phyloP scores from a whole-genome alignment of 2,113 vertebrate species.

The Gambusia affinis region DNA sequence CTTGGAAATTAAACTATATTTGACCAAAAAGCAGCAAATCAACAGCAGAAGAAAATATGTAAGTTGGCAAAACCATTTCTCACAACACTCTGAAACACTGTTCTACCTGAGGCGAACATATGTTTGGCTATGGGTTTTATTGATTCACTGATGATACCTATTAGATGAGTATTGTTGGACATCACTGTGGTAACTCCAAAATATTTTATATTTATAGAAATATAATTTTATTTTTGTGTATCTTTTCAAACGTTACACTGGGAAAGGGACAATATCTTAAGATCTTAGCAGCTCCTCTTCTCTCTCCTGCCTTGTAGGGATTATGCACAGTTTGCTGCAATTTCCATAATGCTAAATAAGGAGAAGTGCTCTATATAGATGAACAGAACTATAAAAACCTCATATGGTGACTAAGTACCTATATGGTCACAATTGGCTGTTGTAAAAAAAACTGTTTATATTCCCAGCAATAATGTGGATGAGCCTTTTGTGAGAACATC shows the following conservation, averaged over 20 bases:
- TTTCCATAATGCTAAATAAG: constrained; percentile 1
- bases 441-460: constrained; percentile 38
- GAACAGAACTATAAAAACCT: constrained; percentile 12
- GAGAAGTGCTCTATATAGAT: constrained; percentile 13
- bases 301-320: not conserved
- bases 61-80: too few species aligned
- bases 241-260: not conserved
- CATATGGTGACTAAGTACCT: constrained; percentile 15
- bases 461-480: constrained; percentile 5
- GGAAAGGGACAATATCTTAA: not conserved
- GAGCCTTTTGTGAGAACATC: constrained; percentile 37
- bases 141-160: too few species aligned
- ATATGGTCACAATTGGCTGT: constrained; percentile 28
- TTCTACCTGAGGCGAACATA: too few species aligned
- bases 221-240: not conserved
- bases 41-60: too few species aligned
- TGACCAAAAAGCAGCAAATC: too few species aligned
- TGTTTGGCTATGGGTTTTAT: too few species aligned
- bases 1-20: too few species aligned
- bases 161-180: not conserved
- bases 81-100: too few species aligned
- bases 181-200: not conserved
- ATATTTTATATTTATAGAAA: not conserved
- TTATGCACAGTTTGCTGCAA: not conserved
- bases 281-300: not conserved